Evolutionary conservation across 2,113 vertebrate genomes (phyloP), one percentile per base, ranked within the genome.

Genomic region (Propithecus coquereli): DNA sequence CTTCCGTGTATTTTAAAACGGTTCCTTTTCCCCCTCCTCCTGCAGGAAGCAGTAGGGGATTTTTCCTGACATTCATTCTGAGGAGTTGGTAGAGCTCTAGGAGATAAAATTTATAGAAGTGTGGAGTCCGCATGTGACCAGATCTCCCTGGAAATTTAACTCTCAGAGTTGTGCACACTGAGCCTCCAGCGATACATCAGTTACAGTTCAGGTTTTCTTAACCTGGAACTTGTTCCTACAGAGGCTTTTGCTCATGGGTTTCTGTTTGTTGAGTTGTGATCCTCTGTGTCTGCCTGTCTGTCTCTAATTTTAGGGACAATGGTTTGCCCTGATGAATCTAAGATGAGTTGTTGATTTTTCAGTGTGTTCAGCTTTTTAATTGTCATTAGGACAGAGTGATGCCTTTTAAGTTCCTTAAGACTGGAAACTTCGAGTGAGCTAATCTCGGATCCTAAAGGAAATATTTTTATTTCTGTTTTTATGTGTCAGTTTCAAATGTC

Each of bases 391-490:
- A 73, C 6, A 20, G 43, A 80, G 6, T 87, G 40, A 14, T 34
- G 45, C 54, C 40, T 88, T 87, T 52, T 74, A 47, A 80, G 25
- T 43, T 52, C 7, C 70, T 85, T 22, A 25, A 63, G 61, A n/a
- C 23, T 45, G 27, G 66, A 93, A 96, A 74, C 59, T 45, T 54
- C 5, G 52, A 54, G 17, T 54, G 52, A 54, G 17, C 52, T 54
- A 54, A 54, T 18, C 52, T 54, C 17, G 18, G 17, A 17, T 54
- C 17, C 52, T 54, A 5, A 54, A 54, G 52, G 43, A 68, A 63
- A n/a, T 85, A 50, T 37, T 80, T 93, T 93, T 25, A 27, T 61
- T 96, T 94, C 30, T 83, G 1, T 93, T 92, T 88, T 97, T 47
- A 63, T 30, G 25, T 80, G 79, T 68, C 45, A 54, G 0, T 85